Conservation (phyloP, 2,888 invertebrate species). For the Deladenus siricidicola region DNA sequence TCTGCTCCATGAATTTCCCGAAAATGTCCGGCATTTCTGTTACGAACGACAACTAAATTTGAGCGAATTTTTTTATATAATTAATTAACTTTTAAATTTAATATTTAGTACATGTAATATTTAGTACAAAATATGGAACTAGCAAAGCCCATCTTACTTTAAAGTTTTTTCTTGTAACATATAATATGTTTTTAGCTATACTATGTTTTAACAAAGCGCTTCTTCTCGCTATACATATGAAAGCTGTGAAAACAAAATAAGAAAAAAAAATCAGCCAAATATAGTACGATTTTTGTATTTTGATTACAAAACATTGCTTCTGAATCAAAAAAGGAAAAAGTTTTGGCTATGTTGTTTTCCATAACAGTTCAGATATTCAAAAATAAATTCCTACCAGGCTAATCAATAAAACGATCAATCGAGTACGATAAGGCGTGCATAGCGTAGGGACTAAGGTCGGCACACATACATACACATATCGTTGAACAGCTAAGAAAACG, state of each 20-base stretch:
- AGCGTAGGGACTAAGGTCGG: constrained; percentile 69
- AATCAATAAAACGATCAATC: constrained; percentile 68
- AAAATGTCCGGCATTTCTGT: constrained; percentile 32
- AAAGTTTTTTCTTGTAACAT: too few relatives aligned
- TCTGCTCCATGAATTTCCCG: constrained; percentile 23
- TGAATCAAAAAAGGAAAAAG: too few relatives aligned
- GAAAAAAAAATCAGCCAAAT: too few relatives aligned
- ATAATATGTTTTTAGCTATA: background rate
- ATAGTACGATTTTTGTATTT: too few relatives aligned
- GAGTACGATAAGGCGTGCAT: constrained; percentile 63
- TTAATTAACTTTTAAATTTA: background rate
- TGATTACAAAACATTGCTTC: too few relatives aligned
- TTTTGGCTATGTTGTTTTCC: too few relatives aligned
- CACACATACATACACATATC: constrained; percentile 89
- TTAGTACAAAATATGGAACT: background rate
- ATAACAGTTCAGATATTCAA: too few relatives aligned
- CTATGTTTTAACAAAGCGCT: too few relatives aligned
- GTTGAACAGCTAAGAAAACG: constrained; percentile 76
- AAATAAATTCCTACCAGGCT: too few relatives aligned
- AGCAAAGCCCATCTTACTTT: too few relatives aligned
- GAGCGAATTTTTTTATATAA: background rate
- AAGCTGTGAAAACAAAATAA: too few relatives aligned
- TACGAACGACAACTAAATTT: constrained; percentile 31
- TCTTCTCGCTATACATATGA: background rate
- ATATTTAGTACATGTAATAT: background rate